Evolutionary conservation across 2,888 invertebrate genomes (phyloP).

Genomic region (Drosophila niveifrons): DNA sequence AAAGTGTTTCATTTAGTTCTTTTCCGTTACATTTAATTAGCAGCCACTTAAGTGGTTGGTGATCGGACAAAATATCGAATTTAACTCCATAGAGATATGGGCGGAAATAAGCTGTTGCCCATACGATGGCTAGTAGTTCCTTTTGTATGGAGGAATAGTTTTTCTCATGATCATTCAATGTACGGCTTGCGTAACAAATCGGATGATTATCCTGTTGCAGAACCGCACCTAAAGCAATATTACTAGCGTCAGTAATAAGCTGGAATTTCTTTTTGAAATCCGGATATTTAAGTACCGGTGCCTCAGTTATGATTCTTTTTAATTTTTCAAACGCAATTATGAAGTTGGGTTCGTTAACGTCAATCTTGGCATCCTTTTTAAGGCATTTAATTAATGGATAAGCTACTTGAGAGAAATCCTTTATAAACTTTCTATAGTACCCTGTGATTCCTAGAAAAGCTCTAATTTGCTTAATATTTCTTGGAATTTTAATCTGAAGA

Average conservation of each 20-base stretch:
- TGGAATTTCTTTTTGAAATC: conserved; percentile 37
- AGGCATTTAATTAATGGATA: conserved; percentile 38
- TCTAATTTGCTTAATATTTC: conserved; percentile 35
- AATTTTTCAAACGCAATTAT: conserved; percentile 31
- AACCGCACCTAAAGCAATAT: too few relatives aligned
- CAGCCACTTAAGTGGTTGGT: conserved; percentile 34
- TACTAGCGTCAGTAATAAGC: conserved; percentile 47
- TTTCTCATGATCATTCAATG: too few relatives aligned
- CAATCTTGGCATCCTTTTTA: conserved; percentile 35
- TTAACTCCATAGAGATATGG: conserved; percentile 10
- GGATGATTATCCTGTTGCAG: too few relatives aligned
- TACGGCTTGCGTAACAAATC: too few relatives aligned
- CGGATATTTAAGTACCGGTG: conserved; percentile 34
- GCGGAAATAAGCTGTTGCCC: conserved; percentile 40
- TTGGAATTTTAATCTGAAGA: conserved; percentile 29
- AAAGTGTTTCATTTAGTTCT: conserved; percentile 28
- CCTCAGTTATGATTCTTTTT: conserved; percentile 32
- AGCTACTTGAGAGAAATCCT: conserved; percentile 29
- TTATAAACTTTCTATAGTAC: conserved; percentile 10
- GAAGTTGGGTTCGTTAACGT: conserved; percentile 33
- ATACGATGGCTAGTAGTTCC: conserved; percentile 39
- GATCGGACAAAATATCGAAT: conserved; percentile 48
- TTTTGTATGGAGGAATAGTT: conserved; percentile 50
- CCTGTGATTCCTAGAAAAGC: conserved; percentile 30
- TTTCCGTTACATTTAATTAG: conserved; percentile 38